phyloP scores from a whole-genome alignment of 1,140 invertebrate genomes.

The Nebria ingens region DNA sequence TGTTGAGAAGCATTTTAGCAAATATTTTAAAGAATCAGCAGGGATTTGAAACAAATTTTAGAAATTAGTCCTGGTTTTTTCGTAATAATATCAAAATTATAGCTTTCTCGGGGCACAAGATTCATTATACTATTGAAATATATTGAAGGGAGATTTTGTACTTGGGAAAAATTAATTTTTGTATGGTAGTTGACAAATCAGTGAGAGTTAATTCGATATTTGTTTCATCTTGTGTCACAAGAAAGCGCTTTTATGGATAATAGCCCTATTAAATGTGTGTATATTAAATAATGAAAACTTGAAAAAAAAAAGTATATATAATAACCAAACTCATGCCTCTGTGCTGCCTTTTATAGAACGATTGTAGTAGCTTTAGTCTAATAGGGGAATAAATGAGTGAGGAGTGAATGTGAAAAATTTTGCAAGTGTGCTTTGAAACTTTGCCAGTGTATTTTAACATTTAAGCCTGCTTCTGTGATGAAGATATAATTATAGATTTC shows the following conservation, averaged over 20 bases:
- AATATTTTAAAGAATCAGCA: no score
- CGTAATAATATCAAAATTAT: no score
- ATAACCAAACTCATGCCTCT: constrained; percentile 4
- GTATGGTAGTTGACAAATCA: background rate
- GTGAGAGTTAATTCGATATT: background rate
- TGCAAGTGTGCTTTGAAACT: constrained; percentile 7
- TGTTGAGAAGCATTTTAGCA: no score
- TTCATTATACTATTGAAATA: no score
- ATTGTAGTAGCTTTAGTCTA: background rate
- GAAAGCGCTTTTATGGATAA: background rate
- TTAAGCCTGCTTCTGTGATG: constrained; percentile 19
- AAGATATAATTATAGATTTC: constrained; percentile 10
- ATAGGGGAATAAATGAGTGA: background rate
- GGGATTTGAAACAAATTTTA: no score
- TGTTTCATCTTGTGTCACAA: background rate
- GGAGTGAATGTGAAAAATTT: background rate
- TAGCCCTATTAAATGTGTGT: background rate
- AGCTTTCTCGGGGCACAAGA: no score
- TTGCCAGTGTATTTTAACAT: background rate
- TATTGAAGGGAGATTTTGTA: no score
- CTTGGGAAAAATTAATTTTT: no score
- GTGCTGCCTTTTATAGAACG: constrained; percentile 9
- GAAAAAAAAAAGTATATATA: background rate
- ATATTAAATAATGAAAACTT: background rate
- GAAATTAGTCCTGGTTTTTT: no score